Evolutionary conservation across 2,888 invertebrate genomes (phyloP).

Genomic region (Chrysodeixis includens): DNA sequence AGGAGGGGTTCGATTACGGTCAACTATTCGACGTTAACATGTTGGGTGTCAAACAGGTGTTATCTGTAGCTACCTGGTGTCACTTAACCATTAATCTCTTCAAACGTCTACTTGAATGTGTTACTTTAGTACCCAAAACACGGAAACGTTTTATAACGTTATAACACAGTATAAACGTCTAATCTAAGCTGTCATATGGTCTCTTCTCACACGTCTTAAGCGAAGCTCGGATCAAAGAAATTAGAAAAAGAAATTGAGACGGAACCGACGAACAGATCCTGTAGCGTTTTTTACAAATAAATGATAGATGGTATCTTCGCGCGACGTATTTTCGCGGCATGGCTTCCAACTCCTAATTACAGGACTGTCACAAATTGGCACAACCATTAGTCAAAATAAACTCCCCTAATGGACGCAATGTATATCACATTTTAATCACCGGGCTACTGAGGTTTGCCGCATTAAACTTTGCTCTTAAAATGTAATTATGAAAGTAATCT

Average conservation of each 20-base stretch:
- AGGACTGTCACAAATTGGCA: slow-evolving; percentile 28
- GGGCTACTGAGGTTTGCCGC: slow-evolving; percentile 3
- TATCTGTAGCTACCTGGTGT: neutral
- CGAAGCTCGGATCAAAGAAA: neutral
- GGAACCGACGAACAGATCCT: slow-evolving; percentile 8
- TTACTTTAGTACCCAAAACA: neutral
- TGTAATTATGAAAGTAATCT: slow-evolving; percentile 22
- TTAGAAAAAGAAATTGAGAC: slow-evolving; percentile 9
- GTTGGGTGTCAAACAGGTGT: neutral
- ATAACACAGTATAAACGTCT: neutral
- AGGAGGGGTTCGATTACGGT: neutral
- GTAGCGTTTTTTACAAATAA: slow-evolving; percentile 26
- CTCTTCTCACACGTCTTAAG: neutral
- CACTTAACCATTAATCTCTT: neutral
- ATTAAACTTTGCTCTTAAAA: slow-evolving; percentile 18
- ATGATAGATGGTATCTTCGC: slow-evolving; percentile 37
- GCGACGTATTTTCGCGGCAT: slow-evolving; percentile 22
- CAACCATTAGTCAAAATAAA: slow-evolving; percentile 45
- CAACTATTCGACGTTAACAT: neutral
- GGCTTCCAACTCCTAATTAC: slow-evolving; percentile 40
- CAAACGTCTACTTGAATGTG: neutral
- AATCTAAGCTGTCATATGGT: neutral
- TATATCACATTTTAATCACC: slow-evolving; percentile 27
- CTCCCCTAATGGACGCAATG: slow-evolving; percentile 26
- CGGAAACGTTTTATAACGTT: neutral